Evolutionary conservation across 2,888 invertebrate species (phyloP).

Genomic region (Toxonevra muliebris): DNA sequence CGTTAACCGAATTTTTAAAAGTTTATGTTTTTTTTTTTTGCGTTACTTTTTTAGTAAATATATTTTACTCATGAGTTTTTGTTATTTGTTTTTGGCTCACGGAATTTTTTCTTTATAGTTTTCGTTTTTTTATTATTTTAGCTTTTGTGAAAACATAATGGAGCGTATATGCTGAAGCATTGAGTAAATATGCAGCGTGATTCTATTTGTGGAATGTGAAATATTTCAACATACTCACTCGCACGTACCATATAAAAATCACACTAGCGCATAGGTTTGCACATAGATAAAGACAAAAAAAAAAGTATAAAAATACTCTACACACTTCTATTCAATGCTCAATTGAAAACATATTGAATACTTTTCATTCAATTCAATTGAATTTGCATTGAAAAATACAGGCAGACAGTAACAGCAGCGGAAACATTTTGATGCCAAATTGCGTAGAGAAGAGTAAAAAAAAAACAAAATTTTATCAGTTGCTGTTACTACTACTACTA

Average conservation of each 20-base stretch:
- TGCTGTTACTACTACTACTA: too few species aligned
- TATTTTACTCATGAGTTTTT: too few species aligned
- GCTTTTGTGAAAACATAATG: slow-evolving; percentile 14
- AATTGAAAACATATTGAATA: slow-evolving; percentile 28
- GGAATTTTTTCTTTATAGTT: too few species aligned
- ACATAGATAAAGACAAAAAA: not conserved
- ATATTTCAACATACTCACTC: not conserved
- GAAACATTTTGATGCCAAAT: too few species aligned
- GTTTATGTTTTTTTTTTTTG: too few species aligned
- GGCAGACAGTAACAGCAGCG: too few species aligned
- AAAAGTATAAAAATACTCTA: not conserved
- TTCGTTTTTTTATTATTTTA: not conserved
- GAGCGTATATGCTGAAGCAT: slow-evolving; percentile 23
- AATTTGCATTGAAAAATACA: slow-evolving; percentile 28
- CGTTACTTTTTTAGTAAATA: too few species aligned
- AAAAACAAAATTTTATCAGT: too few species aligned
- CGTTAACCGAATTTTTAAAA: too few species aligned
- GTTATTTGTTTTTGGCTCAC: too few species aligned
- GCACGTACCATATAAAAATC: slow-evolving; percentile 12
- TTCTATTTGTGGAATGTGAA: slow-evolving; percentile 12
- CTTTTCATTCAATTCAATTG: slow-evolving; percentile 33
- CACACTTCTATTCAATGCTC: slow-evolving; percentile 18
- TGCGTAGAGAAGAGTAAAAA: too few species aligned
- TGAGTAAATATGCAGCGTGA: slow-evolving; percentile 12
- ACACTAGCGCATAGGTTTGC: not conserved